Conservation (phyloP, 2,113 vertebrate species). For the Daubentonia madagascariensis region DNA sequence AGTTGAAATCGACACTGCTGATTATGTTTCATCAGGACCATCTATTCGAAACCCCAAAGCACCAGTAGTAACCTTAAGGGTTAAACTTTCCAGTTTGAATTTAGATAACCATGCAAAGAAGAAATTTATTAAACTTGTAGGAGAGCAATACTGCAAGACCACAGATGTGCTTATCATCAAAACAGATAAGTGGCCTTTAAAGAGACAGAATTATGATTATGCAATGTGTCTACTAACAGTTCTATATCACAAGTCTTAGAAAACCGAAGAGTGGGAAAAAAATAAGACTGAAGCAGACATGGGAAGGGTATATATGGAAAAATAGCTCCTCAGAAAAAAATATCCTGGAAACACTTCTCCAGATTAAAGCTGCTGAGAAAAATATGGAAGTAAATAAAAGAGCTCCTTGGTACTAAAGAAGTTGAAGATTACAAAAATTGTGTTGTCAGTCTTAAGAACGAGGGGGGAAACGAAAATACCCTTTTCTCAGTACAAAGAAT, state of each 20-base stretch:
- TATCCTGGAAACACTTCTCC: conserved; percentile 84
- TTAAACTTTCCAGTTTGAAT: too few species aligned
- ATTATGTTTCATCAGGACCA: conserved; percentile 90
- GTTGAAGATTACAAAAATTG: conserved; percentile 90
- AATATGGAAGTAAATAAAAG: conserved; percentile 71
- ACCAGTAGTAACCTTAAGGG: conserved; percentile 89
- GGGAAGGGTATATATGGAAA: conserved; percentile 95
- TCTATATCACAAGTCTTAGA: conserved; percentile 98
- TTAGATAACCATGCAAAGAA: too few species aligned
- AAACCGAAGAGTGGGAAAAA: conserved; percentile 94
- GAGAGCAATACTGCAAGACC: too few species aligned
- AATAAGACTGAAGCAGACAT: conserved; percentile 92
- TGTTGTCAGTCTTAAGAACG: conserved; percentile 88
- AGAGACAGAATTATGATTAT: conserved; percentile 94
- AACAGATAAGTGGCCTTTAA: conserved; percentile 94
- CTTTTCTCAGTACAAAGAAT: conserved; percentile 92
- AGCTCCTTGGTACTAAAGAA: conserved; percentile 85
- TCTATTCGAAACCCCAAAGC: conserved; percentile 92
- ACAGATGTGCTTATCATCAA: too few species aligned
- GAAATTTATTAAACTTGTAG: too few species aligned
- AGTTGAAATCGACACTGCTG: conserved; percentile 87
- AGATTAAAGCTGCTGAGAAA: conserved; percentile 81
- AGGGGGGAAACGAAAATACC: conserved; percentile 88
- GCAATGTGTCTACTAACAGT: conserved; percentile 95
- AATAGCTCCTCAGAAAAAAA: conserved; percentile 91